Percentiles rank a stretch among this genome's conserved stretches.
Evolutionary conservation across 2,888 invertebrate genomes (phyloP).

Genomic region (Nezara viridula): DNA sequence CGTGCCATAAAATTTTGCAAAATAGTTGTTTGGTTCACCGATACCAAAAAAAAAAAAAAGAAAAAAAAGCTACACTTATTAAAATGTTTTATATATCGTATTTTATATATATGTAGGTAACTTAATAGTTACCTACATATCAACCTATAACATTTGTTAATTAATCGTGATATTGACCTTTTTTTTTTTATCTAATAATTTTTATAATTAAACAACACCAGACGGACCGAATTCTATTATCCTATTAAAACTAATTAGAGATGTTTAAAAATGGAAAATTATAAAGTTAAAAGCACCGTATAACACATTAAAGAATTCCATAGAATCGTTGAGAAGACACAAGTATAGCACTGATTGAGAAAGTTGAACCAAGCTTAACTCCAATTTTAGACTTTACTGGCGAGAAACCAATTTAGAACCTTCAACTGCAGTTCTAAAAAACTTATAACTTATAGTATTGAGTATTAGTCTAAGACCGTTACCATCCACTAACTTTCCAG

Average conservation of each 20-base stretch:
- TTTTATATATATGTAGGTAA: no score
- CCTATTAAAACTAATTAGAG: neutral
- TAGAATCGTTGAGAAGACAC: neutral
- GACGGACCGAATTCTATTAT: neutral
- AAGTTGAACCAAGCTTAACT: neutral
- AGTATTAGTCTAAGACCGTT: neutral
- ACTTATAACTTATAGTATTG: slow-evolving; percentile 1
- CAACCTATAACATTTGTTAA: no score
- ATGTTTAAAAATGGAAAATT: neutral
- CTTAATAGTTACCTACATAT: no score
- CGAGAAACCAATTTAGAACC: slow-evolving; percentile 18
- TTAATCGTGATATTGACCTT: no score
- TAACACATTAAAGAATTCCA: neutral
- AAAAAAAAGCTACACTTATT: no score
- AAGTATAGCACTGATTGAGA: slow-evolving; percentile 28
- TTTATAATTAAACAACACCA: no score
- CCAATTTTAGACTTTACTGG: slow-evolving; percentile 31
- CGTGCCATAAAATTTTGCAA: no score
- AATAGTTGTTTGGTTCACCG: no score
- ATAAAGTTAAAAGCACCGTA: neutral
- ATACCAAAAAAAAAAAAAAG: no score
- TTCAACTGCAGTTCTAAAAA: slow-evolving; percentile 18
- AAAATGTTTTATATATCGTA: no score
- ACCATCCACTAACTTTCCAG: neutral
- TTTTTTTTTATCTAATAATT: no score